Conservation (phyloP, 2,797 vertebrate genomes). For the Sebastes iracundus region DNA sequence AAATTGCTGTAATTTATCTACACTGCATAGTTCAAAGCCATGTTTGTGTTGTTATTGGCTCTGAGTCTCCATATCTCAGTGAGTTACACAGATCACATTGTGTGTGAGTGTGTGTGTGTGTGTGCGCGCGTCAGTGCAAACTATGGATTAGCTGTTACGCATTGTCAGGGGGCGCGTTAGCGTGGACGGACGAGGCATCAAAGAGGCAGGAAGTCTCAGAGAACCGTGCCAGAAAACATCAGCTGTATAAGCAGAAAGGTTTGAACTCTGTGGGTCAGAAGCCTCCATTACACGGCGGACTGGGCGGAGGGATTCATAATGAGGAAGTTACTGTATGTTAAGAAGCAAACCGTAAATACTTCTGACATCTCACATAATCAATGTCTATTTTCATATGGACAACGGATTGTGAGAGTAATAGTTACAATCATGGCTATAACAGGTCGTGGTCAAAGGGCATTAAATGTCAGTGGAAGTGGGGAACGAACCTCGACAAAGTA, state of each 20-base stretch:
- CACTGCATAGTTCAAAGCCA: constrained; percentile 17
- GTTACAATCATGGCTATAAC: constrained; percentile 39
- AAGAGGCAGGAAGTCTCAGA: constrained; percentile 77
- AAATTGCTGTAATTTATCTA: constrained; percentile 9
- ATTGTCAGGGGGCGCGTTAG: constrained; percentile 77
- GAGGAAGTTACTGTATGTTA: constrained; percentile 65
- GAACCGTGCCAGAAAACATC: constrained; percentile 78
- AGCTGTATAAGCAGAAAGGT: constrained; percentile 80
- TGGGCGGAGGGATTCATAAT: constrained; percentile 60
- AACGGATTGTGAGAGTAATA: constrained; percentile 42
- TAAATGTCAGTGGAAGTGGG: background rate
- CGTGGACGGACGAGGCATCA: constrained; percentile 73
- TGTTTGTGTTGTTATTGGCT: constrained; percentile 62
- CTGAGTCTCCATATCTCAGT: constrained; percentile 14
- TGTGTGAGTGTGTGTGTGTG: constrained; percentile 12
- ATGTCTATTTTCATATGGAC: constrained; percentile 61
- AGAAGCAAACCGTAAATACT: constrained; percentile 52
- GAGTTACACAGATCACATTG: constrained; percentile 44
- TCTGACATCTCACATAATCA: constrained; percentile 66
- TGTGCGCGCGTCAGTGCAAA: constrained; percentile 37
- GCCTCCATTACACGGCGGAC: constrained; percentile 65
- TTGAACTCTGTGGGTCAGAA: constrained; percentile 78
- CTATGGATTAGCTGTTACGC: constrained; percentile 80
- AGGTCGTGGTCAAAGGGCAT: constrained; percentile 50
- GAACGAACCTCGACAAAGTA: constrained; percentile 1